Base-by-base conservation (phyloP, 2,888 invertebrate genomes). In the Lamproptera curius region DNA sequence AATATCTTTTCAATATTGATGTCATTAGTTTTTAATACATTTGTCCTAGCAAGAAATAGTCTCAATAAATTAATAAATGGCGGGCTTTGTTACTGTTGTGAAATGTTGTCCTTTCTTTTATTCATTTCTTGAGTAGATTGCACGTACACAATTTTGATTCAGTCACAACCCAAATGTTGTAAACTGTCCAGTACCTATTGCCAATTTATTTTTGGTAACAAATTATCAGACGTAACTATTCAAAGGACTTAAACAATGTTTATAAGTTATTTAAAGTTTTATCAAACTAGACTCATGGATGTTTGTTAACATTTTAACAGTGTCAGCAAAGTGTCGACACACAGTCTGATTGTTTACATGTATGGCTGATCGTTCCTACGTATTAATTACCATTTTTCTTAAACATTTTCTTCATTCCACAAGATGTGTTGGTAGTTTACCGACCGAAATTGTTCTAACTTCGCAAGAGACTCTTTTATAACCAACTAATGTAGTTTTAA, bases 1-100 rank as follows among this genome's bases (percentile, higher is more conserved):
- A 16, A 36, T 35, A 23, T 9, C 34, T 17, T 11, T 26, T 36
- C 36, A 46, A 46, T 46, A 46, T 46, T 41, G 11, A 46, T 46
- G 39, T 40, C n/a, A 13, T 2, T 5, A 35, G 16, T 40, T 40
- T 35, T 40, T 40, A 23, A 28, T 13, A 14, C 16, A 34, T n/a
- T 31, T 31, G 31, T 31, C 13, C 26, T 35, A 40, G 26, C 40
- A 13, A 36, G 26, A 35, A 46, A 38, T 34, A 11, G 34, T 23
- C 31, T 13, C 16, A 40, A 15, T 39, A 13, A 14, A 31, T 17
- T 13, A 37, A 33, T 38, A 39, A 17, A 36, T 37, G 16, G 16
- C 23, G 20, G 11, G 16, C 9, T 26, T 11, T 11, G 34, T 42
- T 20, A 35, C 36, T 26, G 23, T 16, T 16, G 13, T 9, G 23